A percentile compares a stretch with the other conserved stretches of the same genome.
These are phyloP conservation scores for Caloenas nicobarica DNA, from an alignment of 2,113 vertebrate species.

Conservation along the genomic window DNA sequence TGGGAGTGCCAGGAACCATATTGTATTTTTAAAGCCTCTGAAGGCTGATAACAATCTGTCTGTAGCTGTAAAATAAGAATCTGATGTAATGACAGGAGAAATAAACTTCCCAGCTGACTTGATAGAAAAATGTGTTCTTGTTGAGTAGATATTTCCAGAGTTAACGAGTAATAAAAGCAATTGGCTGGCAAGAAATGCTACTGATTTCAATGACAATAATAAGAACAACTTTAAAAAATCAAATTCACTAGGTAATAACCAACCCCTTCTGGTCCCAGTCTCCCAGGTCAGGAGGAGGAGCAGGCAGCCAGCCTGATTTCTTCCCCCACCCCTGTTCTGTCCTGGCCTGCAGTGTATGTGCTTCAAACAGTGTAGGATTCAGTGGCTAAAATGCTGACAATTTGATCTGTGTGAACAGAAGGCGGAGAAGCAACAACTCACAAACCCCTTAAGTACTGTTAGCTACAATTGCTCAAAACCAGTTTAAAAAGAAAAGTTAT, in stretches of 20 bases:
- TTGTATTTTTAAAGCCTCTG: slow-evolving; percentile 38
- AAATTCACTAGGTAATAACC: neutral
- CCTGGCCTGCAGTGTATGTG: neutral
- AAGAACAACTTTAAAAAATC: neutral
- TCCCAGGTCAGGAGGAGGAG: neutral
- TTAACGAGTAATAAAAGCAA: neutral
- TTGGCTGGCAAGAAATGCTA: neutral
- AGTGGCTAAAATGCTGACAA: neutral
- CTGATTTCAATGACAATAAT: neutral
- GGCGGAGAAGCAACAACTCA: neutral
- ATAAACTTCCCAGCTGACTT: slow-evolving; percentile 33
- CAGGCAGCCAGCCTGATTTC: neutral
- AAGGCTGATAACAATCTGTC: slow-evolving; percentile 40
- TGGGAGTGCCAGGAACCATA: slow-evolving; percentile 40
- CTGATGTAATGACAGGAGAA: slow-evolving; percentile 39
- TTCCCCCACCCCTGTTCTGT: neutral
- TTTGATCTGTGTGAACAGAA: neutral
- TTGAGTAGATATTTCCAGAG: slow-evolving; percentile 8
- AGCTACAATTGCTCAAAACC: neutral
- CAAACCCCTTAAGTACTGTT: neutral
- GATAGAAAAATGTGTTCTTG: slow-evolving; percentile 18
- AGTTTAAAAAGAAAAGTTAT: neutral
- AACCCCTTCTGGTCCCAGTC: neutral
- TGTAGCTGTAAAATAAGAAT: slow-evolving; percentile 40
- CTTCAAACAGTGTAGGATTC: neutral